phyloP scores from a whole-genome alignment of 2,113 vertebrate genomes.

The Urocitellus parryii region DNA sequence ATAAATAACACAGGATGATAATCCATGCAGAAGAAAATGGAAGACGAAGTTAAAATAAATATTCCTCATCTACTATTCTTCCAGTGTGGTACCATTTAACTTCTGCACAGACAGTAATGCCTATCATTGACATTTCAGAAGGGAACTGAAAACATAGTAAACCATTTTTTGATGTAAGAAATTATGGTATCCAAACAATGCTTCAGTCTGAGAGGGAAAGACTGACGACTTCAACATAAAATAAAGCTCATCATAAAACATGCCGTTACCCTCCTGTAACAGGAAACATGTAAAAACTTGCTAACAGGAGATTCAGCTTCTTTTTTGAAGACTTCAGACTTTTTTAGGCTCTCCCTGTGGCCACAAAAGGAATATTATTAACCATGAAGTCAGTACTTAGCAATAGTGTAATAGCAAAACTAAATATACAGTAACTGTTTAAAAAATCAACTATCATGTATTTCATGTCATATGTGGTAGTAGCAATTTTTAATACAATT shows the following conservation, averaged over 20 bases:
- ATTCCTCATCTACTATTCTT: constrained; percentile 36
- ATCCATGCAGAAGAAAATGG: constrained; percentile 73
- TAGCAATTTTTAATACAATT: constrained; percentile 84
- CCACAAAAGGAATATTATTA: background rate
- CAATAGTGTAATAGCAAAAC: constrained; percentile 62
- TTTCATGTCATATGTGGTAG: constrained; percentile 75
- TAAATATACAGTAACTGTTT: constrained; percentile 54
- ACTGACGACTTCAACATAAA: background rate
- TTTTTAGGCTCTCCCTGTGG: background rate
- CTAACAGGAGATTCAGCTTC: constrained; percentile 28
- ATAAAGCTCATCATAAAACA: constrained; percentile 17
- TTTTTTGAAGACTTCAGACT: constrained; percentile 7
- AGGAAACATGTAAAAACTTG: background rate
- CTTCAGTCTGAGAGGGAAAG: background rate
- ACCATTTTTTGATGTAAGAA: background rate
- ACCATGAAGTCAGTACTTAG: constrained; percentile 44
- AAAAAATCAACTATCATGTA: constrained; percentile 78
- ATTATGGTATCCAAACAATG: constrained; percentile 48
- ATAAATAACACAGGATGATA: constrained; percentile 66
- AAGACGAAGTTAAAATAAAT: constrained; percentile 71
- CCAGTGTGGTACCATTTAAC: constrained; percentile 72
- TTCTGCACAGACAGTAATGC: constrained; percentile 70
- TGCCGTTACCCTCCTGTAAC: background rate
- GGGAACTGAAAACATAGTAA: constrained; percentile 71
- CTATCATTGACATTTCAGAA: constrained; percentile 76